phyloP scores from a whole-genome alignment of 2,797 vertebrate genomes.

The Staurois parvus region DNA sequence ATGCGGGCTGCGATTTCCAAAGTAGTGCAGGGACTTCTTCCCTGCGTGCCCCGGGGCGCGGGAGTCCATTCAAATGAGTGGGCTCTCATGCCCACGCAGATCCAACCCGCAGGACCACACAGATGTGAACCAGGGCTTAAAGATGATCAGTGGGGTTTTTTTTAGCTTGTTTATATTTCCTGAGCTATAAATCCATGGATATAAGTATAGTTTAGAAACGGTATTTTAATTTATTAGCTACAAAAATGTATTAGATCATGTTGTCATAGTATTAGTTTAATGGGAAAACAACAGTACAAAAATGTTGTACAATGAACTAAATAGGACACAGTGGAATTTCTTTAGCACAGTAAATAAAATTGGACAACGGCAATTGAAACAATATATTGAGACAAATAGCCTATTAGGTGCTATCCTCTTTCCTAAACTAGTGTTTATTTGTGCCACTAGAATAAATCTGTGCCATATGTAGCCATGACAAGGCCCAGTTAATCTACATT shows the following conservation, averaged over 20 bases:
- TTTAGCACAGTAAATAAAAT: not conserved
- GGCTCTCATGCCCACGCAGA: too few species aligned
- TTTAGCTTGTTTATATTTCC: not conserved
- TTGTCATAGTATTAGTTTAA: too few species aligned
- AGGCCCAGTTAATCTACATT: not conserved
- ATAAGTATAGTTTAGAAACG: not conserved
- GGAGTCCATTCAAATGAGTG: too few species aligned
- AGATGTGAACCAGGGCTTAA: too few species aligned
- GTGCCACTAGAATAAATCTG: conserved; percentile 15
- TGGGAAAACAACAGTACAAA: too few species aligned
- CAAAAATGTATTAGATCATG: too few species aligned
- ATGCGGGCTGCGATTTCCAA: too few species aligned
- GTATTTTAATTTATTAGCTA: too few species aligned
- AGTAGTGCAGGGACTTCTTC: too few species aligned
- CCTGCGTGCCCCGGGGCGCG: too few species aligned
- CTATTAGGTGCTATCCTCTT: too few species aligned
- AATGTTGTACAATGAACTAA: not conserved
- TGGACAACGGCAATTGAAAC: not conserved
- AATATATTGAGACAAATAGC: not conserved
- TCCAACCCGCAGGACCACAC: too few species aligned
- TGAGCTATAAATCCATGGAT: not conserved
- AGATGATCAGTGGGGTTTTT: not conserved
- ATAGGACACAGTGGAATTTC: not conserved
- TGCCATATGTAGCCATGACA: not conserved
- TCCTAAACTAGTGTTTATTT: not conserved